Evolutionary conservation across 1,140 invertebrate genomes (phyloP).

Genomic region (Bombyx mori): DNA sequence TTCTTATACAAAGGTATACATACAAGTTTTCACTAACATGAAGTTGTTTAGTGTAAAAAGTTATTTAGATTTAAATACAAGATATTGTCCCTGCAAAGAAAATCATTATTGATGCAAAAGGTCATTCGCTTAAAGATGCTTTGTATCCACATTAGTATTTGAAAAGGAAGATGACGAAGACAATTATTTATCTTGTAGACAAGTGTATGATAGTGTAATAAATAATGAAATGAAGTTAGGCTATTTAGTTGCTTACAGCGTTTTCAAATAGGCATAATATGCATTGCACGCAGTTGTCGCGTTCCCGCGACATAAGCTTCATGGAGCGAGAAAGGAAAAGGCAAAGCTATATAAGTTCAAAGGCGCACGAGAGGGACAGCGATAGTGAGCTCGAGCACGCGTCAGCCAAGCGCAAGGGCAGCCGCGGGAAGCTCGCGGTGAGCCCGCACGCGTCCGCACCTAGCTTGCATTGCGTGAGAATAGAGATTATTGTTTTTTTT

Average conservation of each 20-base stretch:
- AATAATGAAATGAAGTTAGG: too few relatives aligned
- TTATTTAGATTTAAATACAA: slow-evolving; percentile 2
- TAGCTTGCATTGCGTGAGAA: slow-evolving; percentile 3
- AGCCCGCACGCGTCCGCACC: slow-evolving; percentile 27
- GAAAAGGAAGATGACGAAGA: too few relatives aligned
- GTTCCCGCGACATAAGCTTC: slow-evolving; percentile 57
- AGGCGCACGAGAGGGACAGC: slow-evolving; percentile 68
- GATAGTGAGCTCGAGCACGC: slow-evolving; percentile 74
- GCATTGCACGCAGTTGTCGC: slow-evolving; percentile 59
- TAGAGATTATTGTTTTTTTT: neutral
- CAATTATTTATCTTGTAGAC: too few relatives aligned
- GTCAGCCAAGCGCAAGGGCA: slow-evolving; percentile 67
- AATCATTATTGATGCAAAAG: too few relatives aligned
- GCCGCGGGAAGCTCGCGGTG: slow-evolving; percentile 69
- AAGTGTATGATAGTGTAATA: too few relatives aligned
- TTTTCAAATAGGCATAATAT: slow-evolving; percentile 2
- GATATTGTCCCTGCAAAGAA: too few relatives aligned
- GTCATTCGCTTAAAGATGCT: too few relatives aligned
- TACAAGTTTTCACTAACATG: neutral
- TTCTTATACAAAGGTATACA: slow-evolving; percentile 69
- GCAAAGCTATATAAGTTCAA: slow-evolving; percentile 61
- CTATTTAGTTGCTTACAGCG: too few relatives aligned
- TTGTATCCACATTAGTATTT: too few relatives aligned
- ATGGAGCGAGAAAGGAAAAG: slow-evolving; percentile 61
- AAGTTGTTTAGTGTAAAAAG: neutral